Base-by-base conservation (phyloP, 2,888 invertebrate genomes). In the Dysmachus trigonus region DNA sequence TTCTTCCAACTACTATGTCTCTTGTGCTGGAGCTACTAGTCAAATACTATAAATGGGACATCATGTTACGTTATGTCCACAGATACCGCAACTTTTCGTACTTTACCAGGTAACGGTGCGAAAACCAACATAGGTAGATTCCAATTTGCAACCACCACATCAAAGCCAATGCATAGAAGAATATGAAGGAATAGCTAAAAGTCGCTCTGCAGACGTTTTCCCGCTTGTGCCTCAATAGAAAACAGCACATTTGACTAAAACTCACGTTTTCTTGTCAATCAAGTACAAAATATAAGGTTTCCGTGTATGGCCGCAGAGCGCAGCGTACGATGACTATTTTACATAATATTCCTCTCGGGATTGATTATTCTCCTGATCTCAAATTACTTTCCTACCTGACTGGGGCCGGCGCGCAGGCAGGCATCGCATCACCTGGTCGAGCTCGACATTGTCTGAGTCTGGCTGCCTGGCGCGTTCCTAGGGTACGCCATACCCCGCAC, bases 231-330 rank as follows among this genome's bases (percentile, higher is more conserved):
- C 62, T 62, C 62, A 62, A 62, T 62, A 62, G 62, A 62, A 62
- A 73, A 73, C 18, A 76, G 18, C 62, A 35, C 41, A 76, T 76
- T 76, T 76, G 22, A 76, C 76, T 76, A 38, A 76, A 76, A 76
- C 76, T 76, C 76, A 76, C 76, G 76, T 47, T 77, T 77, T 47
- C 41, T 77, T 77, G 41, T 47, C 77, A 47, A 77, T 77, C 77
- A 77, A 77, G 27, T 35, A 15, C 22, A 77, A 27, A 77, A 47
- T 77, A 77, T 77, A 22, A 47, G 30, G 47, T 77, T 77, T 47
- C 41, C n/a, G 30, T 77, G 22, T 35, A 38, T 38, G 22, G 22
- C n/a, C n/a, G n/a, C n/a, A n/a, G n/a, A n/a, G n/a, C 33, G 76
- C 76, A 38, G 38, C 33, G n/a, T 18, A 22, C 18, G 18, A 38